A percentile compares a stretch with the other conserved stretches of the same genome.
These are phyloP conservation scores for Andrena camellia DNA, from an alignment of 2,888 invertebrate species.

Conservation along the genomic window DNA sequence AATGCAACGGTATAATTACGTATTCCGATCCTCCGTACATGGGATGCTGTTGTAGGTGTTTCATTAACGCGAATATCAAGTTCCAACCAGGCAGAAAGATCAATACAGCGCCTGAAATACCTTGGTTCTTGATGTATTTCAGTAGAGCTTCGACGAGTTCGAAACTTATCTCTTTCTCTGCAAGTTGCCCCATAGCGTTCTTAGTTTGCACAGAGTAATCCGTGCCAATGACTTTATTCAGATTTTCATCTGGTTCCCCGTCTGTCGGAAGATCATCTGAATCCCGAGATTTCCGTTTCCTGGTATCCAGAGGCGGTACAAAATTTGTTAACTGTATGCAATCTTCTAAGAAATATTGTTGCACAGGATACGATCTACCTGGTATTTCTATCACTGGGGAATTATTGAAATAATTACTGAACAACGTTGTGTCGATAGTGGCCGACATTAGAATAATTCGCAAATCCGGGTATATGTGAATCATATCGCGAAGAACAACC, in stretches of 20 bases:
- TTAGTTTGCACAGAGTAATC: conserved; percentile 87
- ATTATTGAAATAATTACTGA: conserved; percentile 95
- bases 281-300: conserved; percentile 88
- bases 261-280: conserved; percentile 83
- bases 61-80: conserved; percentile 96
- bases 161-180: conserved; percentile 96
- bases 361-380: conserved; percentile 94
- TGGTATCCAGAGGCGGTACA: conserved; percentile 90
- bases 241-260: conserved; percentile 89
- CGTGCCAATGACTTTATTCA: conserved; percentile 88
- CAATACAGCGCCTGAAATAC: conserved; percentile 94
- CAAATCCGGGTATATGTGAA: conserved; percentile 95
- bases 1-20: conserved; percentile 96
- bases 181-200: conserved; percentile 90
- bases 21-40: conserved; percentile 89
- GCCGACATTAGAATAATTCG: conserved; percentile 99
- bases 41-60: conserved; percentile 91
- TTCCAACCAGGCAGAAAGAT: conserved; percentile 99
- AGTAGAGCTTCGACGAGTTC: conserved; percentile 95
- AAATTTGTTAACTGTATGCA: conserved; percentile 95
- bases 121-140: conserved; percentile 87
- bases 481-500: conserved; percentile 97
- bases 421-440: conserved; percentile 97
- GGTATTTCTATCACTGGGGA: conserved; percentile 96
- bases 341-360: conserved; percentile 97